Percentiles rank a stretch among this genome's conserved stretches.
These are phyloP conservation scores for Grapholita molesta DNA, from an alignment of 1,140 invertebrate species.

Conservation along the genomic window DNA sequence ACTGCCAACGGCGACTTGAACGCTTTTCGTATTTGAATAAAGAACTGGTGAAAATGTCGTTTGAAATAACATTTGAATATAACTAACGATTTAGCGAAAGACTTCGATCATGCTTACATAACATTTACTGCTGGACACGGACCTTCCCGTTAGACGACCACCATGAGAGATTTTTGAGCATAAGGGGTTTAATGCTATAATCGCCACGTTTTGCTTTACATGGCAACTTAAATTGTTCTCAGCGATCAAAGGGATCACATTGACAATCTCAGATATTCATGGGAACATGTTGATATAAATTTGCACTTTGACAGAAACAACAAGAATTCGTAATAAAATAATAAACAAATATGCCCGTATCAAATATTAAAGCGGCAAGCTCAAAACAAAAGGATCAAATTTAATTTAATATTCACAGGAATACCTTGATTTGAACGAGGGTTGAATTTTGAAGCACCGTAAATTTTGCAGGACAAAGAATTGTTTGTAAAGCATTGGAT, in stretches of 20 bases:
- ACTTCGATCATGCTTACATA: too few relatives aligned
- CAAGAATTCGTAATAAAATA: background rate
- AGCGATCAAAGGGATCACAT: too few relatives aligned
- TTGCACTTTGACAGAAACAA: too few relatives aligned
- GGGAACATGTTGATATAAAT: too few relatives aligned
- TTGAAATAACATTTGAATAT: background rate
- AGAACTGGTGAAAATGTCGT: background rate
- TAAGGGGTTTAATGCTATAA: too few relatives aligned
- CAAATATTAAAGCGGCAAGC: background rate
- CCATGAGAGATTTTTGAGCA: too few relatives aligned
- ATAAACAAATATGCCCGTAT: background rate
- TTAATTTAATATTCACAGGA: background rate
- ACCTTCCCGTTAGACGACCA: too few relatives aligned
- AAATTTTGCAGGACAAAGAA: background rate
- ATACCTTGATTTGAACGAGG: background rate
- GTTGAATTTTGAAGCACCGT: background rate
- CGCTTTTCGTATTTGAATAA: slow-evolving; percentile 15
- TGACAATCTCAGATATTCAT: too few relatives aligned
- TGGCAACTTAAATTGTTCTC: too few relatives aligned
- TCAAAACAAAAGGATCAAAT: background rate
- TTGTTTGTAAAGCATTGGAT: background rate
- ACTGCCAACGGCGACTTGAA: slow-evolving; percentile 4
- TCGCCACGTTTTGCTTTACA: too few relatives aligned
- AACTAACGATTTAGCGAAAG: background rate
- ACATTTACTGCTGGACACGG: too few relatives aligned